Percentiles rank a stretch among this genome's conserved stretches.
Conservation (phyloP, 2,797 vertebrate species). For the Pangasius djambal region DNA sequence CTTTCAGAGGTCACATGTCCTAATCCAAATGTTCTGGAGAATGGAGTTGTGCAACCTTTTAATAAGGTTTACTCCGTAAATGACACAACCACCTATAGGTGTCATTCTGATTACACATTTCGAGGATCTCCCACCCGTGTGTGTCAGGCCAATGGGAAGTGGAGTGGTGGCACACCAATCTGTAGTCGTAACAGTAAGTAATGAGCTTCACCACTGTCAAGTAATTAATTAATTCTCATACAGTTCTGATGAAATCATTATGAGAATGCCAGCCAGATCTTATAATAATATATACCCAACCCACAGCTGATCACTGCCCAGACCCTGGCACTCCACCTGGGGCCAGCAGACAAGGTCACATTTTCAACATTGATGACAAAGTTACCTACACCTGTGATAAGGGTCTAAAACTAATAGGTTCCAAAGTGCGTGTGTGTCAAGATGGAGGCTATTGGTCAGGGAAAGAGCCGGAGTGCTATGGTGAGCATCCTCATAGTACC, state of each 20-base stretch:
- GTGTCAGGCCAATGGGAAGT: constrained; percentile 72
- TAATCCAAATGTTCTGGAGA: constrained; percentile 65
- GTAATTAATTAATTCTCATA: background rate
- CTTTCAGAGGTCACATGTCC: constrained; percentile 66
- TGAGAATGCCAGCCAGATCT: background rate
- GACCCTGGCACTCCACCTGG: constrained; percentile 76
- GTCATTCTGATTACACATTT: constrained; percentile 66
- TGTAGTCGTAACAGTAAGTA: constrained; percentile 72
- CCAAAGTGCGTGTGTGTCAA: constrained; percentile 68
- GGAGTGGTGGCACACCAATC: constrained; percentile 68
- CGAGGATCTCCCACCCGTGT: constrained; percentile 67
- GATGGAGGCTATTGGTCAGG: constrained; percentile 73
- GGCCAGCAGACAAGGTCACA: constrained; percentile 64
- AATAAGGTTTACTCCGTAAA: constrained; percentile 61
- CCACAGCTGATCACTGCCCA: constrained; percentile 69
- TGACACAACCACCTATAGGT: constrained; percentile 66
- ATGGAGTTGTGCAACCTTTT: constrained; percentile 64
- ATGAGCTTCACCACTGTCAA: background rate
- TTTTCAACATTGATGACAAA: constrained; percentile 69
- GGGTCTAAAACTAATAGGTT: constrained; percentile 70
- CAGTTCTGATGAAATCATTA: background rate
- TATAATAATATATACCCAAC: background rate
- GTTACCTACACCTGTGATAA: constrained; percentile 71
- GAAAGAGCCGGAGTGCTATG: constrained; percentile 72
- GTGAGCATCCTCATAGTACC: constrained; percentile 41